Evolutionary conservation across 1,140 invertebrate genomes (phyloP), one percentile per base, ranked within the genome.

Genomic region (Dermatophagoides farinae): DNA sequence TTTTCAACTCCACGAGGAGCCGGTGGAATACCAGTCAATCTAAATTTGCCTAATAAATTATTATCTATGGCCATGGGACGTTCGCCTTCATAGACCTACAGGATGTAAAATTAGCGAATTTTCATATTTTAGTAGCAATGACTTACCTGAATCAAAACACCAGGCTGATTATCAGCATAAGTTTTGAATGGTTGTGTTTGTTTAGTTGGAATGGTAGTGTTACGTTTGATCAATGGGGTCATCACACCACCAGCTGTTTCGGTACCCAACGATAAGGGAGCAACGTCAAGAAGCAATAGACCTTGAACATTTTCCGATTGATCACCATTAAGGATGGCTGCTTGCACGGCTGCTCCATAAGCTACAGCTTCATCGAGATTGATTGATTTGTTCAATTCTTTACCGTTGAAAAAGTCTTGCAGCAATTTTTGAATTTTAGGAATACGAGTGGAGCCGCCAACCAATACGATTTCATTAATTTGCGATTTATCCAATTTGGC

Each of bases 391-490:
- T 95, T 97, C 60, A 97, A 76, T 73, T 96, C 89, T 74, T 96
- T 96, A 61, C 91, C 93, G 66, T 92, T 92, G 71, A 81, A 81
- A 69, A 79, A 81, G 61, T 82, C 79, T 63, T 78, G 76, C 8
- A 82, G 70, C 1, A 82, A 68, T 62, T 91, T 91, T 74, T 97
- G 92, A 61, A 97, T 87, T 73, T 96, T 97, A 47, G 93, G 93
- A 67, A 97, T 97, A 76, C 93, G 83, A 41, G 93, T 97, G n/a
- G 92, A 97, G 39, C 93, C 93, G 65, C 93, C 93, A 52, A 97
- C 92, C 31, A 97, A 74, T 38, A 97, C 92, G 66, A 97, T 92
- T 67, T 97, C 93, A 68, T 97, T 82, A 64, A 97, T 87, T 62
- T 80, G 69, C 9, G 57, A 51, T 57, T 72, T 73, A 60, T 70